Base-by-base conservation (phyloP, 2,113 vertebrate genomes). In the Scomber scombrus region DNA sequence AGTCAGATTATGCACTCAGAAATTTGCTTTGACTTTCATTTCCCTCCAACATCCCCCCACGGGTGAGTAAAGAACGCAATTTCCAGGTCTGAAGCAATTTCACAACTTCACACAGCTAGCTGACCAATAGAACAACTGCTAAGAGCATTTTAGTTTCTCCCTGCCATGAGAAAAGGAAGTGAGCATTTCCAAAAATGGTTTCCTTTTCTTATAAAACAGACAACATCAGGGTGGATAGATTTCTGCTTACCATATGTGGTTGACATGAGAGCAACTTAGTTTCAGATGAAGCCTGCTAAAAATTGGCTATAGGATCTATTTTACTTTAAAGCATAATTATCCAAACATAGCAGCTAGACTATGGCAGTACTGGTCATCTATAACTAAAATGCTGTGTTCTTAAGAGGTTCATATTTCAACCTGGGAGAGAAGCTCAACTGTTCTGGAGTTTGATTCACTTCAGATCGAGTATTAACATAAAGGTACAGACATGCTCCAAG, bases 1-100 rank as follows among this genome's bases (percentile, higher is more conserved):
- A 11, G 10, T 23, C 45, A 56, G 56, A 61, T 29, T 0, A 60
- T 43, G n/a, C 14, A 55, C 11, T 52, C 12, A 34, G 18, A 26
- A 6, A 31, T 26, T 5, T 49, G 47, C 13, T 71, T 0, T 52
- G 14, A 74, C 51, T 83, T 81, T 76, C 83, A 81, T 77, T 85
- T 78, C 77, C 57, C 19, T 58, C 54, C 3, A 47, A 67, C 2
- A 6, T 45, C 49, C 51, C 54, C 16, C 8, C 16, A 23, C 4
- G 3, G 21, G 4, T 18, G 9, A 50, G 29, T 3, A 15, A 57
- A 5, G n/a, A 13, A 52, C 21, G 18, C 1, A 10, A 21, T 26
- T 26, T 58, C 16, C 12, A 31, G 21, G 2, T 40, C 21, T 40
- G 1, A 4, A 49, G 52, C 40, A 51, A 70, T 72, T 73, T 54